A percentile compares a stretch with the other conserved stretches of the same genome.
Evolutionary conservation across 2,888 invertebrate species (phyloP).

Genomic region (Acanthococcus lagerstroemiae): DNA sequence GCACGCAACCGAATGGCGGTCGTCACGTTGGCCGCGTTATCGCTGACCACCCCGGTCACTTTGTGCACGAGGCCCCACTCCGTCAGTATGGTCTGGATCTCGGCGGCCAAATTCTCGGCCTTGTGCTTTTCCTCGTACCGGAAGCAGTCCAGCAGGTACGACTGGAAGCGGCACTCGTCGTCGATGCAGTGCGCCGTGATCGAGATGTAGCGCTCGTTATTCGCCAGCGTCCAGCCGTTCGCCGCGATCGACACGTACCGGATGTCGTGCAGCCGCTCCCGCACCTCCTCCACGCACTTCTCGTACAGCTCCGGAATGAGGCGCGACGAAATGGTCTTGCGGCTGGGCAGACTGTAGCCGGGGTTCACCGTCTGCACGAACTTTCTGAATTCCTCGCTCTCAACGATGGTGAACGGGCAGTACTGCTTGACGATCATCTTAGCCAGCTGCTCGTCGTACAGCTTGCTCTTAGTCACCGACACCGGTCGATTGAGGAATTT

Average conservation of each 20-base stretch:
- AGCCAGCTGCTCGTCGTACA: slow-evolving; percentile 17
- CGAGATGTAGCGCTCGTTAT: slow-evolving; percentile 25
- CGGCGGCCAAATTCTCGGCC: slow-evolving; percentile 9
- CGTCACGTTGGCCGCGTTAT: slow-evolving; percentile 28
- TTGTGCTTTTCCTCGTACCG: slow-evolving; percentile 10
- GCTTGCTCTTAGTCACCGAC: slow-evolving; percentile 17
- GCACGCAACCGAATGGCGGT: slow-evolving; percentile 14
- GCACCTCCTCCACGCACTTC: slow-evolving; percentile 8
- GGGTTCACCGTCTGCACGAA: slow-evolving; percentile 33
- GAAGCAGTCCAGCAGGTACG: slow-evolving; percentile 18
- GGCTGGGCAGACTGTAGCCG: slow-evolving; percentile 31
- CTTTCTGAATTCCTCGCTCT: slow-evolving; percentile 30
- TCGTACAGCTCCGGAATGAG: slow-evolving; percentile 23
- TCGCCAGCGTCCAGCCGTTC: slow-evolving; percentile 26
- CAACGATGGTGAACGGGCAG: slow-evolving; percentile 32
- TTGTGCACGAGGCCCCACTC: slow-evolving; percentile 26
- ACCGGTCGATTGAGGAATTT: slow-evolving; percentile 22
- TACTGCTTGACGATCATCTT: slow-evolving; percentile 32
- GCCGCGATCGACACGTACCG: slow-evolving; percentile 22
- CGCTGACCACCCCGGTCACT: slow-evolving; percentile 26
- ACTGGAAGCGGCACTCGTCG: slow-evolving; percentile 4
- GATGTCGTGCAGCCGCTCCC: slow-evolving; percentile 7
- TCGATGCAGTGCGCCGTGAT: slow-evolving; percentile 29
- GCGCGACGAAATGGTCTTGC: slow-evolving; percentile 29
- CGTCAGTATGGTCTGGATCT: slow-evolving; percentile 7